A percentile compares a stretch with the other conserved stretches of the same genome.
Conservation (phyloP, 2,797 vertebrate genomes). For the Streptopelia turtur region DNA sequence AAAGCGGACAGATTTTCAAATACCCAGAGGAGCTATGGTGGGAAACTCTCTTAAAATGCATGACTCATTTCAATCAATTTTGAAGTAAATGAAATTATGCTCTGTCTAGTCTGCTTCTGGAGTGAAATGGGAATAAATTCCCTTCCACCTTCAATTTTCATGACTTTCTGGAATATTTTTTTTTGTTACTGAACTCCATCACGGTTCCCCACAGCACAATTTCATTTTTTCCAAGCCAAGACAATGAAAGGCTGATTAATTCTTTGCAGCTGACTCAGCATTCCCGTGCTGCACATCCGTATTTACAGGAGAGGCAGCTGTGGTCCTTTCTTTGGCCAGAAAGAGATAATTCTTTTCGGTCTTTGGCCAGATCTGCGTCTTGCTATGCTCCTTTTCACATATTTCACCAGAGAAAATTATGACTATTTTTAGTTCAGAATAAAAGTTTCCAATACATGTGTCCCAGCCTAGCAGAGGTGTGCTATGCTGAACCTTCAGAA, state of each 20-base stretch:
- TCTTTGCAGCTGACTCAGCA: conserved; percentile 16
- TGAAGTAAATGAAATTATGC: not conserved
- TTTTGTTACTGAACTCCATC: not conserved
- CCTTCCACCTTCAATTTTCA: not conserved
- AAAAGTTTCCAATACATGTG: not conserved
- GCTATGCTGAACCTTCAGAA: not conserved
- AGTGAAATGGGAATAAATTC: not conserved
- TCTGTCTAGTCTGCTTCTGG: not conserved
- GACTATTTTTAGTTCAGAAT: not conserved
- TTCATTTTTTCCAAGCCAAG: conserved; percentile 1
- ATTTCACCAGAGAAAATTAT: not conserved
- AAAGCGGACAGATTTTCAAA: conserved; percentile 10
- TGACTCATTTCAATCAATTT: not conserved
- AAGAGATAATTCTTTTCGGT: not conserved
- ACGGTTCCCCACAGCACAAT: not conserved
- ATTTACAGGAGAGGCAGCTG: not conserved
- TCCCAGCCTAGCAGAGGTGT: not conserved
- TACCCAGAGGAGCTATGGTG: not conserved
- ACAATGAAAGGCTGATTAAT: conserved; percentile 16
- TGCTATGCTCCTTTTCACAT: not conserved
- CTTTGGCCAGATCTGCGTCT: not conserved
- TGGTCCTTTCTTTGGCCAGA: not conserved
- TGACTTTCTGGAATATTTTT: not conserved
- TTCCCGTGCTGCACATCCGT: not conserved
- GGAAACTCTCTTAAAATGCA: not conserved